These are phyloP conservation scores for Agrotis segetum DNA, from an alignment of 2,888 invertebrate genomes.

Conservation along the genomic window DNA sequence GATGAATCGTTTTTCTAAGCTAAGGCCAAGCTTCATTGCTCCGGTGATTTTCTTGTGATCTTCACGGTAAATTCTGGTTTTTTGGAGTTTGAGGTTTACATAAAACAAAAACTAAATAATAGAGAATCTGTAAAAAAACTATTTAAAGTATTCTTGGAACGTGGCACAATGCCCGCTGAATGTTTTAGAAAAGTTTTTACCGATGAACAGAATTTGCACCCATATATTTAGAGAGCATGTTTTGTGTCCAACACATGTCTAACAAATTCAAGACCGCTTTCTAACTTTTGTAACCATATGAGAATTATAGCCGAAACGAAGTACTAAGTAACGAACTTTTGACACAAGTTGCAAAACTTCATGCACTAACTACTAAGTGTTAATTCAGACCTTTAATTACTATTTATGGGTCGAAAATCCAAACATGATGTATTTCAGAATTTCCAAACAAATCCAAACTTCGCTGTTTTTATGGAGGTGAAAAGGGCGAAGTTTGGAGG, in stretches of 20 bases:
- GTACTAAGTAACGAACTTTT: constrained; percentile 47
- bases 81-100: neutral
- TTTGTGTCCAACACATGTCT: constrained; percentile 6
- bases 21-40: neutral
- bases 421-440: constrained; percentile 1
- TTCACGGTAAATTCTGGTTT: too few species aligned
- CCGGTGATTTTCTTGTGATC: neutral
- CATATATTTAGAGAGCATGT: neutral
- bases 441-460: too few species aligned
- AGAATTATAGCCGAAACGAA: constrained; percentile 23
- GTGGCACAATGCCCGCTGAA: neutral
- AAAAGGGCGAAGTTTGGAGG: constrained; percentile 38
- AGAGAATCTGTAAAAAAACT: too few species aligned
- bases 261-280: constrained; percentile 22
- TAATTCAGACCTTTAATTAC: constrained; percentile 44
- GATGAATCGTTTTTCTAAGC: neutral
- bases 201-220: neutral
- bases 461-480: neutral
- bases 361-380: constrained; percentile 33
- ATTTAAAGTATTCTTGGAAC: neutral
- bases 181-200: neutral
- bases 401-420: constrained; percentile 48
- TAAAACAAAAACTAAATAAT: too few species aligned
- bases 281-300: constrained; percentile 17
- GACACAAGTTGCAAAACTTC: constrained; percentile 27